Percentiles rank a stretch among this genome's conserved stretches.
These are phyloP conservation scores for Aeoliscus strigatus DNA, from an alignment of 2,797 vertebrate species.

Conservation along the genomic window DNA sequence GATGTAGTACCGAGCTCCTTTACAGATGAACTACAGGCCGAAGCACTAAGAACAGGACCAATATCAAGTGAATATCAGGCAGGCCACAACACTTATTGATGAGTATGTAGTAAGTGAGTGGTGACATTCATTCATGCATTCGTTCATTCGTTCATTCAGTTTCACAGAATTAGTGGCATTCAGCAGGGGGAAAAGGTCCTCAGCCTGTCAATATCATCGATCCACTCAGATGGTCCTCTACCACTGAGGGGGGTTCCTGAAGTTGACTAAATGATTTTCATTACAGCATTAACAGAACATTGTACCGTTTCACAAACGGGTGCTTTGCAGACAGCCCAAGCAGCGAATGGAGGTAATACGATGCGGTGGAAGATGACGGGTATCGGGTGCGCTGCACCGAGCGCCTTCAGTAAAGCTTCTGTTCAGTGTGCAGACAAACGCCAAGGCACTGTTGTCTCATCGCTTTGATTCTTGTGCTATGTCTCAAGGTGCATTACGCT, in stretches of 20 bases:
- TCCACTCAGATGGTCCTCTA: constrained; percentile 68
- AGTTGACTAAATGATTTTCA: constrained; percentile 78
- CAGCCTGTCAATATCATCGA: constrained; percentile 74
- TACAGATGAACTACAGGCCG: no score
- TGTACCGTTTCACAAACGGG: constrained; percentile 54
- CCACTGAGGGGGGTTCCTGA: constrained; percentile 64
- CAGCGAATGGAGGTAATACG: constrained; percentile 53
- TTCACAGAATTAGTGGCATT: constrained; percentile 71
- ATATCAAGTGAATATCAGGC: constrained; percentile 41
- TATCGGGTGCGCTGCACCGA: constrained; percentile 11
- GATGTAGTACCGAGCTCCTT: no score
- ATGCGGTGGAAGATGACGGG: constrained; percentile 18
- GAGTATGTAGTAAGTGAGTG: constrained; percentile 67
- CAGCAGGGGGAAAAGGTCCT: constrained; percentile 68
- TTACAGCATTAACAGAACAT: constrained; percentile 71
- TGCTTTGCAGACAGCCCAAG: constrained; percentile 60
- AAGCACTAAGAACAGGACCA: neutral
- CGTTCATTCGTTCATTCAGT: no score
- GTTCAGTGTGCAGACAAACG: neutral
- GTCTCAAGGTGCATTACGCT: constrained; percentile 23
- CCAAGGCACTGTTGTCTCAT: constrained; percentile 2
- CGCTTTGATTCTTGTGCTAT: constrained; percentile 9
- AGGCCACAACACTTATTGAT: constrained; percentile 67
- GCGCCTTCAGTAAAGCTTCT: constrained; percentile 7
- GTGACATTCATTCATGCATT: constrained; percentile 69